Evolutionary conservation across 2,113 vertebrate species (phyloP).

Genomic region (Hyperopisus bebe): DNA sequence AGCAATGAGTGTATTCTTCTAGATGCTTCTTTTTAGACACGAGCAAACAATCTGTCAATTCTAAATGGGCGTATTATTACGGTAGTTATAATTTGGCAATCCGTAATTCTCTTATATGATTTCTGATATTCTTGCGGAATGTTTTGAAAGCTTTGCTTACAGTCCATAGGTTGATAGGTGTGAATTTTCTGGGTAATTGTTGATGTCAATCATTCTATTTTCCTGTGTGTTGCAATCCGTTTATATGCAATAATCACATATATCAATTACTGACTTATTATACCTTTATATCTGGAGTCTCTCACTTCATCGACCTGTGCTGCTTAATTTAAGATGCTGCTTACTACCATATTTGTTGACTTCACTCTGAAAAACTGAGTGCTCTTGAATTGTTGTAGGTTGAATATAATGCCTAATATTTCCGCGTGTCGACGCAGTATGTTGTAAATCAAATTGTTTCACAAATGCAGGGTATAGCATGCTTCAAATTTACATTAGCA

Average conservation of each 20-base stretch:
- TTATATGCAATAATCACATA: neutral
- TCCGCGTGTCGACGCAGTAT: neutral
- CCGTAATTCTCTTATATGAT: neutral
- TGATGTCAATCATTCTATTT: neutral
- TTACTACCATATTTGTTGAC: neutral
- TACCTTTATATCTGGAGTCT: neutral
- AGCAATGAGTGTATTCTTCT: neutral
- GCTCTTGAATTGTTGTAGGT: neutral
- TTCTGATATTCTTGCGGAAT: neutral
- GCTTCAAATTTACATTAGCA: neutral
- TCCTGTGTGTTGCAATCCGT: neutral
- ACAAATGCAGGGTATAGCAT: neutral
- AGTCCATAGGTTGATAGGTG: neutral
- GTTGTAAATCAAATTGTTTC: neutral
- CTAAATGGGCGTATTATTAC: neutral
- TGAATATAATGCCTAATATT: neutral
- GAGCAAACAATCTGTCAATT: neutral
- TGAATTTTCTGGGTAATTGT: neutral
- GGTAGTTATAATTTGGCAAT: neutral
- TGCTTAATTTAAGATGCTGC: neutral
- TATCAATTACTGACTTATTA: slow-evolving; percentile 2
- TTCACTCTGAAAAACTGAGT: neutral
- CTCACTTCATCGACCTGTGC: neutral
- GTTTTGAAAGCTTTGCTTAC: neutral
- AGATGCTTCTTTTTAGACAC: neutral